Evolutionary conservation across 2,888 invertebrate genomes (phyloP).

Genomic region (Cyrtodaria siliqua): DNA sequence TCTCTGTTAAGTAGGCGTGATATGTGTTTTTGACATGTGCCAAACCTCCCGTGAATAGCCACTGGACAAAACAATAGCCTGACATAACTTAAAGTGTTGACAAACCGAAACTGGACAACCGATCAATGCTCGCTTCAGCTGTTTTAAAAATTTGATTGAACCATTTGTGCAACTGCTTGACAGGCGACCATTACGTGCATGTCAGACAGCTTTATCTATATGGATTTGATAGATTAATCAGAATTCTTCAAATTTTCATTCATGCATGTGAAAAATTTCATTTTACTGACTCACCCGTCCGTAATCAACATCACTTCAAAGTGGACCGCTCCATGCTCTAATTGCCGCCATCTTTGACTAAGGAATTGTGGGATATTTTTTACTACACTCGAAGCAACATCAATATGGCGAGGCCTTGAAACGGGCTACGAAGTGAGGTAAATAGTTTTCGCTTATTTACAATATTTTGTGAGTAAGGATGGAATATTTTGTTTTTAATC

Average conservation of each 20-base stretch:
- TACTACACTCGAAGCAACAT: slow-evolving; percentile 39
- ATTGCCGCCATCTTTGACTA: slow-evolving; percentile 67
- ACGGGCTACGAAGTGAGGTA: slow-evolving; percentile 53
- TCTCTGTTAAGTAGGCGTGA: slow-evolving; percentile 58
- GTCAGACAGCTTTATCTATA: slow-evolving; percentile 8
- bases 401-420: slow-evolving; percentile 69
- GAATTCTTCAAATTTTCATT: slow-evolving; percentile 47
- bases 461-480: slow-evolving; percentile 6
- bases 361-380: slow-evolving; percentile 65
- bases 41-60: slow-evolving; percentile 54
- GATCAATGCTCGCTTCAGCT: slow-evolving; percentile 10
- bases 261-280: slow-evolving; percentile 27
- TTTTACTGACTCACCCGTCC: slow-evolving; percentile 50
- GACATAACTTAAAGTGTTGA: slow-evolving; percentile 50
- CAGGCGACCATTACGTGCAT: slow-evolving; percentile 5
- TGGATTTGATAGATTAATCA: slow-evolving; percentile 25
- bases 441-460: slow-evolving; percentile 40
- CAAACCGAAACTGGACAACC: slow-evolving; percentile 37
- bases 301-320: slow-evolving; percentile 26
- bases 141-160: slow-evolving; percentile 4
- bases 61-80: slow-evolving; percentile 69
- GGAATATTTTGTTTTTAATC: slow-evolving; percentile 2
- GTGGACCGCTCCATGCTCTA: slow-evolving; percentile 49
- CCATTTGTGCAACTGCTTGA: neutral
- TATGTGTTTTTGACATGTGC: slow-evolving; percentile 68